Conservation (phyloP, 2,888 invertebrate species). For the Ectemnius cavifrons region DNA sequence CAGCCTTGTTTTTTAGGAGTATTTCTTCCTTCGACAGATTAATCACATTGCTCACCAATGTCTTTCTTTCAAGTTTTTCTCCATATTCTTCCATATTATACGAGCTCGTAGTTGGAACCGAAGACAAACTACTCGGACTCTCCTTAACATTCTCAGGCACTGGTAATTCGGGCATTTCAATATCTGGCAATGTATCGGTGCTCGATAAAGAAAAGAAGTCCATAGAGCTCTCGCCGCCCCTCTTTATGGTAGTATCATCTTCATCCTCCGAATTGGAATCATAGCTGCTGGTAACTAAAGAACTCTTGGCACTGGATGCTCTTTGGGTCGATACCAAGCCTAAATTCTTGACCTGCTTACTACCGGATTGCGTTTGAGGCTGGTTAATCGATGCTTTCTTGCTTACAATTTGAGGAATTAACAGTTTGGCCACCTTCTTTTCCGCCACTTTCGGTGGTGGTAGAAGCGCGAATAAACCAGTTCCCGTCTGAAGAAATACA, state of each 20-base stretch:
- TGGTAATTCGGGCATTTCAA: not conserved
- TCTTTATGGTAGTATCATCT: conserved; percentile 48
- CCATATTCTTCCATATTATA: not conserved
- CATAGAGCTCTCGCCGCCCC: conserved; percentile 30
- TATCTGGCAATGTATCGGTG: not conserved
- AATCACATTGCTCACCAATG: conserved; percentile 79
- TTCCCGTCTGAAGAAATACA: conserved; percentile 80
- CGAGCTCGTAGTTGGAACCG: not conserved
- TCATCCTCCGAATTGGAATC: conserved; percentile 75
- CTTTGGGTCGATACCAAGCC: conserved; percentile 27
- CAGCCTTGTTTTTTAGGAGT: conserved; percentile 77
- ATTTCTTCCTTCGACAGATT: conserved; percentile 79
- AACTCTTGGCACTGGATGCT: conserved; percentile 15
- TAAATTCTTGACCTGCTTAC: conserved; percentile 1
- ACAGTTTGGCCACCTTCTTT: conserved; percentile 71
- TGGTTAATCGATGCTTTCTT: conserved; percentile 70
- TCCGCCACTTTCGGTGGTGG: conserved; percentile 83
- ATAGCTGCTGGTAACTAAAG: conserved; percentile 59
- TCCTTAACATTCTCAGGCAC: conserved; percentile 1
- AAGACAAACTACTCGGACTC: not conserved
- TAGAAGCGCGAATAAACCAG: conserved; percentile 84
- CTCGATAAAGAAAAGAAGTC: conserved; percentile 75
- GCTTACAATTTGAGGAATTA: conserved; percentile 78
- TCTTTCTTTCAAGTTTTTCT: conserved; percentile 40
- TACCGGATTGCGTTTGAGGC: conserved; percentile 12